Base-by-base conservation (phyloP, 2,888 invertebrate genomes). In the Pristionchus japonicus region DNA sequence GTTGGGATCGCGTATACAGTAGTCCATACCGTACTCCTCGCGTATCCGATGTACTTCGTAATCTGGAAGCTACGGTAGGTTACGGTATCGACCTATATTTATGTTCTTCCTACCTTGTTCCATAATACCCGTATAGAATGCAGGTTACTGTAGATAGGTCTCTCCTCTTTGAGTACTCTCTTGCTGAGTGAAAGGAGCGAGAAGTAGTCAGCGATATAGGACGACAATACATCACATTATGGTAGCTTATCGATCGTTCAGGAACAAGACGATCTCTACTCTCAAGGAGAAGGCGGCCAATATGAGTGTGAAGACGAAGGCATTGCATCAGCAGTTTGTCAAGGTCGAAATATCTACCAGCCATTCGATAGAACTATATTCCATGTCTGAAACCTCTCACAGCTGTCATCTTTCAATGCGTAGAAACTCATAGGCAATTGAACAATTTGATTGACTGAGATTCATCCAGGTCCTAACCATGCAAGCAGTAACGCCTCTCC, bases 41-140 rank as follows among this genome's bases (percentile, higher is more conserved):
- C 77, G 77, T 34, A 77, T 27, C 77, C 77, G 11, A 9, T 77
- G n/a, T 77, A 77, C n/a, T 43, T 40, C 13, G 27, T 77, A 23
- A 77, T 77, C 34, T 77, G 77, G 77, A 77, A 40, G 27, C 34
- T 77, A 77, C 77, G 77, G 77, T 77, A 77, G 43, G 77, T 15
- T 23, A 77, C 15, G n/a, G 70, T 37, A 64, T n/a, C n/a, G n/a
- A n/a, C n/a, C n/a, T n/a, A n/a, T n/a, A n/a, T n/a, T n/a, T n/a
- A n/a, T n/a, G n/a, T n/a, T n/a, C n/a, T n/a, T n/a, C n/a, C n/a
- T n/a, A n/a, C n/a, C n/a, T n/a, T n/a, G n/a, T n/a, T n/a, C n/a
- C n/a, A n/a, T n/a, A n/a, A n/a, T n/a, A n/a, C n/a, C n/a, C n/a
- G n/a, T n/a, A n/a, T n/a, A n/a, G n/a, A n/a, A n/a, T n/a, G n/a